Percentiles rank a stretch among this genome's conserved stretches.
These are phyloP conservation scores for Thamnaconus septentrionalis DNA, from an alignment of 2,113 vertebrate species.

Conservation along the genomic window DNA sequence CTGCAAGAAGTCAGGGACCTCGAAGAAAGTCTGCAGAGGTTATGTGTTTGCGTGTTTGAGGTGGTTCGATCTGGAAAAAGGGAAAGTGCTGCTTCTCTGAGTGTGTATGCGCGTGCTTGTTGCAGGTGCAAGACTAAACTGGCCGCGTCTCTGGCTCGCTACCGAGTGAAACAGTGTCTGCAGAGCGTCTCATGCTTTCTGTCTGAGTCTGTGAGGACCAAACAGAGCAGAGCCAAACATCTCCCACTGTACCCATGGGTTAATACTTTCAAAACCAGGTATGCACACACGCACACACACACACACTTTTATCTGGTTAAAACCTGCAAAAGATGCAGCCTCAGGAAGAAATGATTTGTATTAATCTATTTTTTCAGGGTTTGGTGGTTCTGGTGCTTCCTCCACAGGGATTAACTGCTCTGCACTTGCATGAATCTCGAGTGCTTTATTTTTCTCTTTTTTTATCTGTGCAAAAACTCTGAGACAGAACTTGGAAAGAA, in stretches of 20 bases:
- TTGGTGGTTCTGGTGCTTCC: too few species aligned
- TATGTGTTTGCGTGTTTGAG: slow-evolving; percentile 2
- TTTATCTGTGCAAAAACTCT: too few species aligned
- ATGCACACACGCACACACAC: slow-evolving; percentile 10
- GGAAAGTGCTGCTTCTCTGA: not conserved
- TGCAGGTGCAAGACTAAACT: slow-evolving; percentile 86
- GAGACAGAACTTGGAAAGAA: too few species aligned
- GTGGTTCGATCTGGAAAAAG: not conserved
- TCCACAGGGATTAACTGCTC: too few species aligned
- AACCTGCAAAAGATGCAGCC: not conserved
- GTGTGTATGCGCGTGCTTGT: not conserved
- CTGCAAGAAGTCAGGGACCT: slow-evolving; percentile 81
- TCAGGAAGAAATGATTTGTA: not conserved
- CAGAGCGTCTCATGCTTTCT: slow-evolving; percentile 83
- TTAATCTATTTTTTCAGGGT: too few species aligned
- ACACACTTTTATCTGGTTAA: not conserved
- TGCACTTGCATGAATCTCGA: too few species aligned
- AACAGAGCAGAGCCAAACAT: slow-evolving; percentile 77
- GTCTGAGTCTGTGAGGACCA: slow-evolving; percentile 78
- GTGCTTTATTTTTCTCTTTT: too few species aligned
- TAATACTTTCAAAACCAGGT: slow-evolving; percentile 85
- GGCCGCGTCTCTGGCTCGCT: slow-evolving; percentile 87
- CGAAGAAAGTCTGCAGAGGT: slow-evolving; percentile 83
- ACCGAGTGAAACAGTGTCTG: slow-evolving; percentile 84
- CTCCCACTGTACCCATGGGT: slow-evolving; percentile 87